Evolutionary conservation across 1,140 invertebrate genomes (phyloP).

Genomic region (Nasonia vitripennis): DNA sequence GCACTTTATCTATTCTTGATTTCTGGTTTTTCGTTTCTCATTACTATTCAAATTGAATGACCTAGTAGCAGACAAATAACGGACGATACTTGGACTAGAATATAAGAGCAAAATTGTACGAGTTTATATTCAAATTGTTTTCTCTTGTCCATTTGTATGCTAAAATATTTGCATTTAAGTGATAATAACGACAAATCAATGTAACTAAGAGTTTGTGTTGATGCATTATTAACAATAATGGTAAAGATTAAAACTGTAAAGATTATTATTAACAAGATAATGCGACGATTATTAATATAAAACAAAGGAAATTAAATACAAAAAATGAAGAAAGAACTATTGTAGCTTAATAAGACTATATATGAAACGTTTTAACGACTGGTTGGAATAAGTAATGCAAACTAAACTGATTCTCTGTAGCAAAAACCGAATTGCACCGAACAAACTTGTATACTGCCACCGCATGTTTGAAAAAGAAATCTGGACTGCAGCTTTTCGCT

Average conservation of each 20-base stretch:
- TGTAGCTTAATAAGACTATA: slow-evolving; percentile 18
- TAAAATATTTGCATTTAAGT: slow-evolving; percentile 39
- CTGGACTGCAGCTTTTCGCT: background rate
- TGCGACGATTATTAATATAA: slow-evolving; percentile 25
- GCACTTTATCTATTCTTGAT: slow-evolving; percentile 5
- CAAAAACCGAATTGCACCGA: slow-evolving; percentile 50
- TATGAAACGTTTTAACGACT: slow-evolving; percentile 25
- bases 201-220: slow-evolving; percentile 29
- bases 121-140: slow-evolving; percentile 11
- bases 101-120: background rate
- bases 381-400: slow-evolving; percentile 50
- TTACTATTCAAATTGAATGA: background rate
- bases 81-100: background rate
- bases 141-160: slow-evolving; percentile 17
- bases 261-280: slow-evolving; percentile 28
- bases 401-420: slow-evolving; percentile 47
- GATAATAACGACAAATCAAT: slow-evolving; percentile 24
- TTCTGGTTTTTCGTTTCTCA: slow-evolving; percentile 3
- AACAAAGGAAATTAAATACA: slow-evolving; percentile 10
- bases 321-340: slow-evolving; percentile 23
- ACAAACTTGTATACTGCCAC: slow-evolving; percentile 51
- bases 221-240: slow-evolving; percentile 18
- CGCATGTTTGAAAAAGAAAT: slow-evolving; percentile 43
- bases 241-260: slow-evolving; percentile 31
- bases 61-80: slow-evolving; percentile 20